Evolutionary conservation across 2,113 vertebrate species (phyloP).

Genomic region (Oreochromis aureus): DNA sequence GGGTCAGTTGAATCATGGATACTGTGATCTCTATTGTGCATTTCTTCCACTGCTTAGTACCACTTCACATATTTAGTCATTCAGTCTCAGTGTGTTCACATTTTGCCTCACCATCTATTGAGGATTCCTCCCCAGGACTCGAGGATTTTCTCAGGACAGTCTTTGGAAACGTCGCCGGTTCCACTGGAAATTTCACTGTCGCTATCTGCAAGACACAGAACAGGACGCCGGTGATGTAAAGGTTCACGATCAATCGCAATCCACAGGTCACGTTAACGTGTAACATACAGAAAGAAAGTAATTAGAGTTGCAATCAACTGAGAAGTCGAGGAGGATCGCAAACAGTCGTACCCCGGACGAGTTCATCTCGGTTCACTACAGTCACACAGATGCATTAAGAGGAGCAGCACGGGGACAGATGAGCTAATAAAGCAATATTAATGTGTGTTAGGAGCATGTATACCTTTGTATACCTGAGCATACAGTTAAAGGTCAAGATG

Average conservation of each 20-base stretch:
- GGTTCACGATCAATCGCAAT: not conserved
- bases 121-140: constrained; percentile 95
- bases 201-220: constrained; percentile 77
- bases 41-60: not conserved
- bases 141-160: constrained; percentile 96
- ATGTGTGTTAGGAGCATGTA: not conserved
- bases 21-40: not conserved
- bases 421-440: not conserved
- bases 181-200: constrained; percentile 97
- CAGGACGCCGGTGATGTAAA: not conserved
- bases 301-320: not conserved
- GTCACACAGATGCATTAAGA: not conserved
- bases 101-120: constrained; percentile 80
- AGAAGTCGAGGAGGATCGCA: not conserved
- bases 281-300: not conserved
- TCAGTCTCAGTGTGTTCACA: not conserved
- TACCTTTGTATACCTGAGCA: not conserved
- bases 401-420: not conserved
- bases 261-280: not conserved
- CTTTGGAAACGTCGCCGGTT: constrained; percentile 96
- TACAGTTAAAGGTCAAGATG: no score
- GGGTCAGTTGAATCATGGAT: not conserved
- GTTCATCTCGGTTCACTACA: not conserved
- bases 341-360: not conserved
- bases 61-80: not conserved